Percentiles rank a stretch among this genome's conserved stretches.
Evolutionary conservation across 2,888 invertebrate genomes (phyloP).

Genomic region (Mythimna ferrago): DNA sequence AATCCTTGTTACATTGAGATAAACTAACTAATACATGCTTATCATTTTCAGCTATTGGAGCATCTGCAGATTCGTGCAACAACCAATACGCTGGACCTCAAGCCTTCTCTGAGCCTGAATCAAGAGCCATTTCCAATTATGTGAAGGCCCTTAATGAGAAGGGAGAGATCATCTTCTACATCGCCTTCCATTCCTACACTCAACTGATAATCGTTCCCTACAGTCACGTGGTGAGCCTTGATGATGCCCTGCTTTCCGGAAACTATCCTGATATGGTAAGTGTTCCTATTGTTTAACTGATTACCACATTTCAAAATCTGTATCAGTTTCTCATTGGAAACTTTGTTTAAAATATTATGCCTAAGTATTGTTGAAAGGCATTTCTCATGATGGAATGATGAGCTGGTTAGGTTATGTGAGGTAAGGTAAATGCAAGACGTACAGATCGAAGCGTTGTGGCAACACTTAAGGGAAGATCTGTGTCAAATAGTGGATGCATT

Average conservation of each 20-base stretch:
- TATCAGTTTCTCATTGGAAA: neutral
- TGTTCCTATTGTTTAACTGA: neutral
- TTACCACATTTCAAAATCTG: neutral
- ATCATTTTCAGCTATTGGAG: slow-evolving; percentile 77
- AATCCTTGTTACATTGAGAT: neutral
- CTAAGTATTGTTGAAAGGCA: too few relatives aligned
- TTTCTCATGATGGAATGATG: too few relatives aligned
- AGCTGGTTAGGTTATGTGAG: too few relatives aligned
- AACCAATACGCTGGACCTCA: slow-evolving; percentile 88
- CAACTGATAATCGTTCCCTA: slow-evolving; percentile 89
- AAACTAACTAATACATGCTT: neutral
- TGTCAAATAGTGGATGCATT: too few relatives aligned
- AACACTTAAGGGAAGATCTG: too few relatives aligned
- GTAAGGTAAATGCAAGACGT: too few relatives aligned
- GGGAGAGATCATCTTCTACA: slow-evolving; percentile 83
- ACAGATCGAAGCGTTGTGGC: too few relatives aligned
- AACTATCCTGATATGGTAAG: slow-evolving; percentile 85
- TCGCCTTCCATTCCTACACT: slow-evolving; percentile 91
- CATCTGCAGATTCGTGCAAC: slow-evolving; percentile 84
- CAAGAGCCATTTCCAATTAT: slow-evolving; percentile 81
- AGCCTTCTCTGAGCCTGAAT: slow-evolving; percentile 90
- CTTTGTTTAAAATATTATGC: neutral
- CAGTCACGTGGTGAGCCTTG: slow-evolving; percentile 77
- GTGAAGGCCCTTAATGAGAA: slow-evolving; percentile 68
- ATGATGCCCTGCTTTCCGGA: slow-evolving; percentile 65